These are phyloP conservation scores for Callosobruchus maculatus DNA, from an alignment of 2,888 invertebrate genomes.

Conservation along the genomic window DNA sequence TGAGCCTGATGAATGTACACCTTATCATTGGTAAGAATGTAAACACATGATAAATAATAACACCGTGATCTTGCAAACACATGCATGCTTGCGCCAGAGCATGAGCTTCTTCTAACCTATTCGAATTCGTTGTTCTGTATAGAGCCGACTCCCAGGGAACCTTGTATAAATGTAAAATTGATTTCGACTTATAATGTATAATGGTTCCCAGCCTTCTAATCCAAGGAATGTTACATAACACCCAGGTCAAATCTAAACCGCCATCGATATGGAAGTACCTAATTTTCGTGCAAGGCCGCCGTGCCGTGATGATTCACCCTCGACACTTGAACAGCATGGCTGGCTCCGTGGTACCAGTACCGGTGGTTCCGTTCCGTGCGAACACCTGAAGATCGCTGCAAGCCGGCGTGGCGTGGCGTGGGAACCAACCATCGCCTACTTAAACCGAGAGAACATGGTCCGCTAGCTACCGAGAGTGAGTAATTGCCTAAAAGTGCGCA, in stretches of 20 bases:
- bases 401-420: neutral
- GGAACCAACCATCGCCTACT: neutral
- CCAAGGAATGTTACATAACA: neutral
- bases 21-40: too few species aligned
- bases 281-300: neutral
- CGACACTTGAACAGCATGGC: neutral
- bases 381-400: neutral
- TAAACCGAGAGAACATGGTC: neutral
- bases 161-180: neutral
- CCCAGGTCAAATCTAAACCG: neutral
- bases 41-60: too few species aligned
- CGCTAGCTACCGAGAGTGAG: neutral
- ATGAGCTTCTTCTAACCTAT: too few species aligned
- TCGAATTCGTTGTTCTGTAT: too few species aligned
- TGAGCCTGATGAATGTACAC: too few species aligned
- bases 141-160: neutral
- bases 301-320: neutral
- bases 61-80: too few species aligned
- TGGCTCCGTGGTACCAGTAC: neutral
- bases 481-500: neutral
- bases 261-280: neutral
- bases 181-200: neutral
- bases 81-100: too few species aligned
- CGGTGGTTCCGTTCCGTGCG: neutral
- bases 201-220: neutral